Evolutionary conservation across 2,888 invertebrate species (phyloP), one percentile per base, ranked within the genome.

Genomic region (Podotricha telesiphe): DNA sequence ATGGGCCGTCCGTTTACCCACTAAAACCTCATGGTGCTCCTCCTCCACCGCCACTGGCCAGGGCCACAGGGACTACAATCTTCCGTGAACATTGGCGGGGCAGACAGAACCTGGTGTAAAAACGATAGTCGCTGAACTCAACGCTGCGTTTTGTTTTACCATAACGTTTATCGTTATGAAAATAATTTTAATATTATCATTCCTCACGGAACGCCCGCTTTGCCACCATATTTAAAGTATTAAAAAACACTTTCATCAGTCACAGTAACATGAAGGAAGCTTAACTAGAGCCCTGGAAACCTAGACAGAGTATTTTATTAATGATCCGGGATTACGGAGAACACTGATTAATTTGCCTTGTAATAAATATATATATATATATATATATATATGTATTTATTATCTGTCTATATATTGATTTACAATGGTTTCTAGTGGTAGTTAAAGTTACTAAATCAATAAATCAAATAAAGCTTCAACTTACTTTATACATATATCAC

Each of bases 241-340:
- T 58, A 6, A 62, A 50, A 62, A 48, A 37, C 10, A 34, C 5
- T 37, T 50, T 37, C 62, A 62, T 62, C 34, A 62, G 7, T 62
- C 50, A 50, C 8, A 48, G 34, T 45, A 45, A 59, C 34, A 34
- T 50, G 10, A 50, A 62, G 62, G 62, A 62, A 37, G 62, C 48
- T 50, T 42, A 20, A 42, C 15, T 10, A 48, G 37, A 48, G 62
- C 20, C 19, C 37, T 50, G 20, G 62, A 50, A 62, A 48, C 28
- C 48, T 62, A 62, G 34, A 62, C 19, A 62, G 19, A 13, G 34
- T 37, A 5, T 45, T 11, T 59, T 62, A 62, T 62, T 62, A 62
- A 62, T 62, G 50, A 37, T 20, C 0, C 7, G 15, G 37, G 50
- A 62, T 62, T 62, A 50, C 37, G 34, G 5, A 19, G 19, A 50